Evolutionary conservation across 2,888 invertebrate species (phyloP), one percentile per base, ranked within the genome.

Genomic region (Elgonia sp.): DNA sequence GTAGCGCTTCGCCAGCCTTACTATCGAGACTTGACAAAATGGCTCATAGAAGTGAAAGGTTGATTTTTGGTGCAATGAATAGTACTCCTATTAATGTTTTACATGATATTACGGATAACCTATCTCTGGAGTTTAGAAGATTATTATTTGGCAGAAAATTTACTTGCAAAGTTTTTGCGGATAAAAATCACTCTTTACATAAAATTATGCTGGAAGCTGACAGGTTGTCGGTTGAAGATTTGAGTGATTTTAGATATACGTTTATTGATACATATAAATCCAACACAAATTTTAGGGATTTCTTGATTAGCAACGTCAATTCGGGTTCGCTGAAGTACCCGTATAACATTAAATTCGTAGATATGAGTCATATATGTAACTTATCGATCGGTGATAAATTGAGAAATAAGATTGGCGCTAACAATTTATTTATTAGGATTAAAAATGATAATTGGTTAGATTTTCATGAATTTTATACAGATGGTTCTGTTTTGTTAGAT

Each of bases 81-180:
- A 18, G n/a, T 21, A 60, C 21, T 9, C 21, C 60, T 14, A 60
- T 60, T 21, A 21, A 21, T 21, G 62, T 14, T 62, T 37, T 62
- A 16, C 37, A 62, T 37, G 62, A 73, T 39, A 55, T 73, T 20
- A 73, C 60, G n/a, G 57, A 40, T 12, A 73, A 73, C 57, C 12
- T 73, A 0, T 9, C 60, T 16, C 60, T 73, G 16, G 60, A 73
- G 42, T 73, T 21, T 40, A 60, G 73, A 14, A 73, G 60, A n/a
- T 14, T 10, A 18, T 8, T 65, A 42, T 10, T 18, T 42, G 40
- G 42, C 7, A 40, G 20, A 40, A 65, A 18, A 42, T 65, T 65
- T 42, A 40, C 18, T 42, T n/a, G 55, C n/a, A 20, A 55, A 55
- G n/a, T 55, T 7, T 55, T 55, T 55, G 55, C 55, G 4, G 20